Evolutionary conservation across 2,113 vertebrate species (phyloP).

Genomic region (Toxotes chatareus): DNA sequence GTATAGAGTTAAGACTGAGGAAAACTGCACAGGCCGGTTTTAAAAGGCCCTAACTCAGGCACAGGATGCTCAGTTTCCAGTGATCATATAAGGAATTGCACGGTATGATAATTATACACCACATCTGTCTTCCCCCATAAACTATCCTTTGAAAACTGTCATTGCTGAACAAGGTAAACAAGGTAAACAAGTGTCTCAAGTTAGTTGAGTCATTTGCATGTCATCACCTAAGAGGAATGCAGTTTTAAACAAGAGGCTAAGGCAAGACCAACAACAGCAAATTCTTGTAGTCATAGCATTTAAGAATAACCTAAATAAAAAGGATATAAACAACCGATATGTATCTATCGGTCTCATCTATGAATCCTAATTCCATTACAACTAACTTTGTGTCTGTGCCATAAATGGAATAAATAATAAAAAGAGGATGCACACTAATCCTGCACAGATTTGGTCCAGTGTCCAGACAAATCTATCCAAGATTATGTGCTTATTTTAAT

Average conservation of each 20-base stretch:
- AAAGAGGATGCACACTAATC: not conserved
- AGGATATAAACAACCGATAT: not conserved
- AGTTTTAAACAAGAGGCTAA: not conserved
- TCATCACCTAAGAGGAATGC: conserved; percentile 37
- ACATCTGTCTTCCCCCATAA: not conserved
- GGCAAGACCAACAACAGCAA: not conserved
- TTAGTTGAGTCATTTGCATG: not conserved
- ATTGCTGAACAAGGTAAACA: conserved; percentile 2
- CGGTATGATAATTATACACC: not conserved
- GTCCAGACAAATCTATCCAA: not conserved
- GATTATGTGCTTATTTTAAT: not conserved
- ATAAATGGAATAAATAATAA: not conserved
- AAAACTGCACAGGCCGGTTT: not conserved
- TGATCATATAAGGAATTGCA: not conserved
- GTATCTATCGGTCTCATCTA: not conserved
- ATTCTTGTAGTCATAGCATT: not conserved
- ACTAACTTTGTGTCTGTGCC: not conserved
- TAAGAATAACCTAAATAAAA: not conserved
- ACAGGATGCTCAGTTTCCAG: not conserved
- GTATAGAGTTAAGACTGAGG: not conserved
- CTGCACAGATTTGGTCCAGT: not conserved
- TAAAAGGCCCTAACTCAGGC: not conserved
- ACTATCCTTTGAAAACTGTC: not conserved
- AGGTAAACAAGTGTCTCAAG: not conserved
- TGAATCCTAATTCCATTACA: not conserved